Conservation (phyloP, 2,888 invertebrate species). For the Sinelater perroti region DNA sequence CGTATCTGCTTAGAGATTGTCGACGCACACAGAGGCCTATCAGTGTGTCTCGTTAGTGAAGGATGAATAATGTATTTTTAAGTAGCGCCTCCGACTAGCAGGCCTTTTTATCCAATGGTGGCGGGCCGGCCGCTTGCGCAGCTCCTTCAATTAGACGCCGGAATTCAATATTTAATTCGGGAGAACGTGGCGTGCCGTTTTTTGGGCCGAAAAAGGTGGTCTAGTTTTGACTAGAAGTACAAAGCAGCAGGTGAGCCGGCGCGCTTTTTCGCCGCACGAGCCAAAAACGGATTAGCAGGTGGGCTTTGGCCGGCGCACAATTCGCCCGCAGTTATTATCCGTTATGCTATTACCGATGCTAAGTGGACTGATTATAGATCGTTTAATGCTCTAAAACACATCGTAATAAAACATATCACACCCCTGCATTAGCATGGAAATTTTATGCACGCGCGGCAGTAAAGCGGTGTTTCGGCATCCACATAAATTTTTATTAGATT, state of each 20-base stretch:
- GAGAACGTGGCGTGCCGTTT: slow-evolving; percentile 21
- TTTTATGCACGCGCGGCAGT: slow-evolving; percentile 18
- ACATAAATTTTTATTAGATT: slow-evolving; percentile 18
- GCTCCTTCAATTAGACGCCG: slow-evolving; percentile 25
- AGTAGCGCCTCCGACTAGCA: slow-evolving; percentile 20
- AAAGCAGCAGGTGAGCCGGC: slow-evolving; percentile 43
- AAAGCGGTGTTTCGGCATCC: slow-evolving; percentile 15
- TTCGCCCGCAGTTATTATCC: slow-evolving; percentile 45
- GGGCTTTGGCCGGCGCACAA: slow-evolving; percentile 38
- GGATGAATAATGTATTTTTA: slow-evolving; percentile 37
- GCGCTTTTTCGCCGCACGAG: slow-evolving; percentile 36
- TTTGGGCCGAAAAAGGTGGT: slow-evolving; percentile 23
- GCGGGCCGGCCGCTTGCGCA: slow-evolving; percentile 16
- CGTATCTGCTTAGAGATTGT: too few relatives aligned
- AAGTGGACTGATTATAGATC: slow-evolving; percentile 45
- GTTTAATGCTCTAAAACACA: slow-evolving; percentile 19
- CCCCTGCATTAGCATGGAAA: slow-evolving; percentile 19
- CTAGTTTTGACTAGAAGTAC: slow-evolving; percentile 43
- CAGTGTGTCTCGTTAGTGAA: slow-evolving; percentile 30
- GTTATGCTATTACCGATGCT: slow-evolving; percentile 45
- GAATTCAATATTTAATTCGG: slow-evolving; percentile 34
- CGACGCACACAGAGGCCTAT: too few relatives aligned
- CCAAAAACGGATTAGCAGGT: slow-evolving; percentile 44
- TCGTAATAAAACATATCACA: slow-evolving; percentile 28
- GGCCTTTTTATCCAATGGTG: slow-evolving; percentile 21